phyloP scores from a whole-genome alignment of 2,888 invertebrate genomes.

The Julus scandinavius region DNA sequence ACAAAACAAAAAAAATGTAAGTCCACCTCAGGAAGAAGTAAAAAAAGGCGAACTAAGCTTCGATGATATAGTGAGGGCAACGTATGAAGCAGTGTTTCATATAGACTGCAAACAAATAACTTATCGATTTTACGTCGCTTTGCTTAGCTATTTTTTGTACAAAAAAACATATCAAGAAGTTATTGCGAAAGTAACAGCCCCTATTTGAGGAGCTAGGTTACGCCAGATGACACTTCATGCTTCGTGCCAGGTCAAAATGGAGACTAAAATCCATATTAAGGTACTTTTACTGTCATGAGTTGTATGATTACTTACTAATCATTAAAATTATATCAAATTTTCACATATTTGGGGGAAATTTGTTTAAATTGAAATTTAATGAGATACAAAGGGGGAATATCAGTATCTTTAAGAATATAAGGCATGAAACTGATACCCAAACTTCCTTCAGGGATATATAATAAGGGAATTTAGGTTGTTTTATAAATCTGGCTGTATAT shows the following conservation, averaged over 20 bases:
- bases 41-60: not conserved
- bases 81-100: slow-evolving; percentile 26
- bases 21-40: slow-evolving; percentile 21
- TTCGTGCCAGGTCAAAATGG: not conserved
- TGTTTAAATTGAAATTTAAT: too few relatives aligned
- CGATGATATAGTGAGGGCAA: slow-evolving; percentile 17
- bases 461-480: too few relatives aligned
- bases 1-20: slow-evolving; percentile 2
- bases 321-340: too few relatives aligned
- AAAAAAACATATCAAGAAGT: not conserved
- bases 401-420: too few relatives aligned
- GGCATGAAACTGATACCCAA: too few relatives aligned
- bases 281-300: not conserved
- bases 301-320: too few relatives aligned
- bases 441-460: too few relatives aligned
- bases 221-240: not conserved
- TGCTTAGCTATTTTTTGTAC: not conserved
- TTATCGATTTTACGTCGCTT: not conserved
- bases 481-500: too few relatives aligned
- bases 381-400: too few relatives aligned
- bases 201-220: not conserved
- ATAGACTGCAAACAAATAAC: slow-evolving; percentile 13
- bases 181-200: not conserved
- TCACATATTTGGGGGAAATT: too few relatives aligned
- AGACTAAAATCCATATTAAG: not conserved